Evolutionary conservation across 2,797 vertebrate species (phyloP).

Genomic region (Pseudocheirus occidentalis): DNA sequence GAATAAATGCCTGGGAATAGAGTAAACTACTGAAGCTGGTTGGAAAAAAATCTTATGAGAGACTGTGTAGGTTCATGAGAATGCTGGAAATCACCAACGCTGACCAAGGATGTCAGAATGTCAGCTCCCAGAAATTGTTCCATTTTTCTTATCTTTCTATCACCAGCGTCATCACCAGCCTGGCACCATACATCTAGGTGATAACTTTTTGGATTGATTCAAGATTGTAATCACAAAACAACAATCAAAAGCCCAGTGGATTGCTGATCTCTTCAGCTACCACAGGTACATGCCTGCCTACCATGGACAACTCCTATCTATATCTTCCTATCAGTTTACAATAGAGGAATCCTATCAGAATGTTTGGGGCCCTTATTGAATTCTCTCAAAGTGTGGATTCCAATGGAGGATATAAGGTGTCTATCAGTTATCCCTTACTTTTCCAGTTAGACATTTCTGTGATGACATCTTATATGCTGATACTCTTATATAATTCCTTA

Average conservation of each 20-base stretch:
- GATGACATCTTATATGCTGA: not conserved
- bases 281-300: not conserved
- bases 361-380: not conserved
- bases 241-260: not conserved
- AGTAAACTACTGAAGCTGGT: not conserved
- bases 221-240: not conserved
- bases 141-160: not conserved
- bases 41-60: not conserved
- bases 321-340: not conserved
- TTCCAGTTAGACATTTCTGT: not conserved
- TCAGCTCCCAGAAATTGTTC: not conserved
- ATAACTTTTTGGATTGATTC: no score
- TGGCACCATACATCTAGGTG: not conserved
- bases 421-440: not conserved
- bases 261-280: not conserved
- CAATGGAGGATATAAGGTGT: not conserved
- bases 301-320: not conserved
- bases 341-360: not conserved
- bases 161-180: not conserved
- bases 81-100: not conserved
- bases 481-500: not conserved
- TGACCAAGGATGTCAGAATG: not conserved
- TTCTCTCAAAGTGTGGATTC: not conserved
- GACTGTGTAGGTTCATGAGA: not conserved
- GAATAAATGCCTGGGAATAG: not conserved